Evolutionary conservation across 2,888 invertebrate genomes (phyloP), one percentile per base, ranked within the genome.

Genomic region (Volucella bombylans): DNA sequence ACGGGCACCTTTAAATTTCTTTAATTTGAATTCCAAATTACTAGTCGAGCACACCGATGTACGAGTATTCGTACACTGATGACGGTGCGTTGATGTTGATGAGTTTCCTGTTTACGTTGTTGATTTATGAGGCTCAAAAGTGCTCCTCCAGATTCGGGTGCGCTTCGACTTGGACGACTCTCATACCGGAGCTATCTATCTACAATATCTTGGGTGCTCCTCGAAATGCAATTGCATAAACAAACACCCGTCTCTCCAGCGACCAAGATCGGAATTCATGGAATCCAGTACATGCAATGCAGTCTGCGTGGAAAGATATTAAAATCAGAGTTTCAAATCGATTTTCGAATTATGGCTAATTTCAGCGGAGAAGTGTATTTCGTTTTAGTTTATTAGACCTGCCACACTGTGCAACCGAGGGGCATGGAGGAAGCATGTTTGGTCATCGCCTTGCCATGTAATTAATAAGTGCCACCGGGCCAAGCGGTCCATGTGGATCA

Each of bases 121-220:
- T 81, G 83, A 83, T 85, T 85, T 85, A 85, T 85, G 85, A 80
- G 77, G 62, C 80, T 72, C 72, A 64, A 71, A 77, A 79, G 80
- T 71, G 77, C 76, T 62, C 74, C 68, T 65, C 64, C 61, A 82
- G 74, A 82, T 78, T 64, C 78, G 77, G 77, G 77, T 77, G 77
- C 69, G 73, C 74, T 65, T 65, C 65, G 65, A 38, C n/a, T 39
- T 55, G 45, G 45, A 74, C 69, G 74, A 47, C 73, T 73, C 68
- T 73, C 62, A 64, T 54, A 54, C 73, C 15, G 54, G 49, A 41
- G 49, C 54, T 71, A 80, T 80, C 83, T 83, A 77, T 67, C 72
- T 43, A n/a, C n/a, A n/a, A n/a, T n/a, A 14, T 15, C 47, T 74
- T 64, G 67, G 72, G 76, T 79, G 71, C 59, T 64, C 61, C 31